Evolutionary conservation across 2,113 vertebrate species (phyloP).

Genomic region (Ophthalmolycus amberensis): DNA sequence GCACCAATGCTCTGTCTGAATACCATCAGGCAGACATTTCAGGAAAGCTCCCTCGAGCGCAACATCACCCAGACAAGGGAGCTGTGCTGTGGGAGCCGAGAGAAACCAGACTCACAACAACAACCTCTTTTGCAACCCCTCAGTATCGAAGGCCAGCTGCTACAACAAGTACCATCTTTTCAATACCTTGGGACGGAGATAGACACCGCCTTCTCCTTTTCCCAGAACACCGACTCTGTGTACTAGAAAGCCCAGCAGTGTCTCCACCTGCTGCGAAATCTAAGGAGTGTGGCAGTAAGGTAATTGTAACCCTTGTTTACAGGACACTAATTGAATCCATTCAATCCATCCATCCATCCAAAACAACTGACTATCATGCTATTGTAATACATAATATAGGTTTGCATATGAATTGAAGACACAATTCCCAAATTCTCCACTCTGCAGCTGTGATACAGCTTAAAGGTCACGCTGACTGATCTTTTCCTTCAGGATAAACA

Average conservation of each 20-base stretch:
- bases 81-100: background rate
- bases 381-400: background rate
- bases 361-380: background rate
- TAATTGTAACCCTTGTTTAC: background rate
- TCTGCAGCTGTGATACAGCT: background rate
- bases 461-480: slow-evolving; percentile 15
- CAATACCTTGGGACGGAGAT: background rate
- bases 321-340: background rate
- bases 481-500: background rate
- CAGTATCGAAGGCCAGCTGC: background rate
- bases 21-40: background rate
- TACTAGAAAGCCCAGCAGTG: background rate
- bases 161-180: background rate
- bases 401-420: background rate
- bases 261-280: background rate
- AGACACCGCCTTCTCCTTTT: background rate
- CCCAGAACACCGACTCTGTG: background rate
- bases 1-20: background rate
- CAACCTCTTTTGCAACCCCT: background rate
- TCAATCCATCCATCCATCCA: background rate
- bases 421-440: background rate
- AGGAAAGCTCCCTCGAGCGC: background rate
- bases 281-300: background rate
- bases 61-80: background rate
- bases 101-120: background rate